Base-by-base conservation (phyloP, 2,113 vertebrate species). In the Trichomycterus rosablanca region DNA sequence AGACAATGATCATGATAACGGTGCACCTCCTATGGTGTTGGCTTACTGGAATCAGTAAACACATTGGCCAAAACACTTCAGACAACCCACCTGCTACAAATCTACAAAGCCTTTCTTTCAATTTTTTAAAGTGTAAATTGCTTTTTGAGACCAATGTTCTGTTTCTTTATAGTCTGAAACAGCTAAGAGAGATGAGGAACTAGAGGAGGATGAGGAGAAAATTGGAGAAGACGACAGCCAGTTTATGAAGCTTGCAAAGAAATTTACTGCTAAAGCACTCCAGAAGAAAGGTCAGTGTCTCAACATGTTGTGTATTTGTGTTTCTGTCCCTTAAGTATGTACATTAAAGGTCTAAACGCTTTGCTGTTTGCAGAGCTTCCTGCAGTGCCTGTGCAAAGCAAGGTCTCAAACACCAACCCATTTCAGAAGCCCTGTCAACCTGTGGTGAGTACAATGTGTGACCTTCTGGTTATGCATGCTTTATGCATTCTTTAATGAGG, bases 161-260 rank as follows among this genome's bases (percentile, higher is more conserved):
- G 12, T 59, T 40, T 15, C 9, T 11, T 46, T 44, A 7, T 71
- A 92, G 87, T 84, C 84, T 5, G 85, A 92, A 68, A 87, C 91
- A 22, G 56, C 66, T 40, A 82, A 76, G 68, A 86, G 74, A 62
- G 37, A 40, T 5, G 37, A 64, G 1, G 73, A 78, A 7, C 12
- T 73, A 40, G 82, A 86, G 28, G 91, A 92, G 1, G 86, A 89
- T 4, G 83, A 89, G 1, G 90, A 91, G 43, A 84, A 89, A 35
- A 79, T 92, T 1, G 90, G 81, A 35, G 92, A 90, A 48, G 85
- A 92, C 68, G 86, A 92, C 42, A 97, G 92, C 50, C 87, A 86
- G 5, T 99, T 99, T 57, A 97, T 99, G 95, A 93, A 91, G 71
- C 75, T 98, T 40, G 96, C 96, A 42, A 95, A 92, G 75, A 99